These are phyloP conservation scores for Thecocarcelia acutangulata DNA, from an alignment of 2,888 invertebrate species.

Conservation along the genomic window DNA sequence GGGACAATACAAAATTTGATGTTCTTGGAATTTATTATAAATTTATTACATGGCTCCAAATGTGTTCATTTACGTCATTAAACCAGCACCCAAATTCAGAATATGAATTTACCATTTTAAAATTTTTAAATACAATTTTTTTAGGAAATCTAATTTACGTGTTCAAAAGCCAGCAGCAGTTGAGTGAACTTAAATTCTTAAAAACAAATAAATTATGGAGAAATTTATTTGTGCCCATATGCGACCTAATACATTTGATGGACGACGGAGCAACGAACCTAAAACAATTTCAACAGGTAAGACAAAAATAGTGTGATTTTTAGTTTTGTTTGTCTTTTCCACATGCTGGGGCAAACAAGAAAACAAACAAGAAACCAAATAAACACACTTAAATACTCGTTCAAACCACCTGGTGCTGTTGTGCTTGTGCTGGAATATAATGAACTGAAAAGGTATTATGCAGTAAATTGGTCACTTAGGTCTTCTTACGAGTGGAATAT, in stretches of 20 bases:
- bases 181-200: constrained; percentile 1
- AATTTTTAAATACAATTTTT: too few relatives aligned
- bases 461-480: constrained; percentile 50
- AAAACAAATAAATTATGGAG: too few relatives aligned
- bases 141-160: too few relatives aligned
- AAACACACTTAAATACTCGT: background rate
- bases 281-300: constrained; percentile 43
- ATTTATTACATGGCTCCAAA: too few relatives aligned
- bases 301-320: constrained; percentile 7
- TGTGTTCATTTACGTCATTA: too few relatives aligned
- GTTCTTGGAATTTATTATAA: too few relatives aligned
- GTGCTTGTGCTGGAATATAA: background rate
- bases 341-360: background rate
- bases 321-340: constrained; percentile 7
- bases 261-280: background rate
- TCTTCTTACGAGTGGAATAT: constrained; percentile 3
- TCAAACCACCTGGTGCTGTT: background rate
- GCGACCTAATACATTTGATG: background rate
- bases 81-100: too few relatives aligned
- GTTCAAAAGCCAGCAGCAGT: background rate
- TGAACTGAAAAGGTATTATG: constrained; percentile 41
- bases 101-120: too few relatives aligned
- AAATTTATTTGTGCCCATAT: too few relatives aligned
- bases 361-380: background rate
- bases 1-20: too few relatives aligned